Percentiles rank a stretch among this genome's conserved stretches.
Conservation (phyloP, 1,140 invertebrate genomes). For the Diorhabda elongata region DNA sequence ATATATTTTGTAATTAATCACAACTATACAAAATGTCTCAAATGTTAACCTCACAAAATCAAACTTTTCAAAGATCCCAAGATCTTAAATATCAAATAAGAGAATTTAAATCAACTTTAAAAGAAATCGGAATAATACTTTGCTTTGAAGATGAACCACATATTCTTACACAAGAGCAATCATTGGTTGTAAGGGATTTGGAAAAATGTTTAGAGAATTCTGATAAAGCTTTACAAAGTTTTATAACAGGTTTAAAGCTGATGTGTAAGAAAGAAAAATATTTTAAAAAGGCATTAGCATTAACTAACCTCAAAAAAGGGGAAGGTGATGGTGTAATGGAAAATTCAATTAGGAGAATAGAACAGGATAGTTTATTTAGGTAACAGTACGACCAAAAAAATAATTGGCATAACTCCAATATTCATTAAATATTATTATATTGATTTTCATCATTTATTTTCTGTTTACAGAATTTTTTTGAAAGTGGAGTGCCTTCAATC, state of each 20-base stretch:
- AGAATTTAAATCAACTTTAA: not conserved
- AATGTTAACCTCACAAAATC: constrained; percentile 8
- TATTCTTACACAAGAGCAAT: constrained; percentile 38
- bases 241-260: constrained; percentile 44
- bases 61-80: not conserved
- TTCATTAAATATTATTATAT: not conserved
- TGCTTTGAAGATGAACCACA: constrained; percentile 26
- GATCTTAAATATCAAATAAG: not conserved
- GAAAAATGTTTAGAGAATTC: constrained; percentile 37
- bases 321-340: constrained; percentile 33
- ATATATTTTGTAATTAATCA: no score
- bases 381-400: constrained; percentile 4
- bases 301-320: constrained; percentile 31
- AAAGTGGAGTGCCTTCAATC: constrained; percentile 48
- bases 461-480: constrained; percentile 43
- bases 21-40: not conserved
- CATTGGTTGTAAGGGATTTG: constrained; percentile 39
- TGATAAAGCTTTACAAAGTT: constrained; percentile 42
- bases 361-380: constrained; percentile 47
- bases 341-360: constrained; percentile 27
- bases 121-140: constrained; percentile 7
- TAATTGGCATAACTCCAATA: not conserved
- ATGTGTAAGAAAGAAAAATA: constrained; percentile 42
- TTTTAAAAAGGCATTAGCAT: constrained; percentile 43
- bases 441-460: not conserved